These are phyloP conservation scores for Gavialis gangeticus DNA, from an alignment of 2,113 vertebrate genomes.

Conservation along the genomic window DNA sequence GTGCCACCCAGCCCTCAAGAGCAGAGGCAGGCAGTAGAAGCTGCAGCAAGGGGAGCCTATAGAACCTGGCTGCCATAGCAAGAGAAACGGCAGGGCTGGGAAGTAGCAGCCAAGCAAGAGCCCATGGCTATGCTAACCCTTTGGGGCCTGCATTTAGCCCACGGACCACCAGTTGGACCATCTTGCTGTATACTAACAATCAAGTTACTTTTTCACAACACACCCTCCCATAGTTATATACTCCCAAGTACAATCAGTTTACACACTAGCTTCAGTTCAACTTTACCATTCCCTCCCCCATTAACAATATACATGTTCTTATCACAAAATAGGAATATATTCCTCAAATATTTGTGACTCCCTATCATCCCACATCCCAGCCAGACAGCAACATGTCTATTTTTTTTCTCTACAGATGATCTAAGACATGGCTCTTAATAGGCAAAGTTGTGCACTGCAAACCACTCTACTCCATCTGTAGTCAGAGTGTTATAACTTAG, in stretches of 20 bases:
- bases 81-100: too few relatives aligned
- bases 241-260: too few relatives aligned
- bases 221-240: too few relatives aligned
- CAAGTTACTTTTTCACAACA: rapidly evolving
- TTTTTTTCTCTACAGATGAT: neutral
- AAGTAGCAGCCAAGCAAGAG: too few relatives aligned
- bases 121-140: too few relatives aligned
- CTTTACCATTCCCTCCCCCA: rapidly evolving
- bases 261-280: neutral
- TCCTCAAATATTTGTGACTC: neutral
- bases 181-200: too few relatives aligned
- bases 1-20: too few relatives aligned
- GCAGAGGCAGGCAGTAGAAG: too few relatives aligned
- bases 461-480: neutral
- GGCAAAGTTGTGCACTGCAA: neutral
- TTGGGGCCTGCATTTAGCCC: too few relatives aligned
- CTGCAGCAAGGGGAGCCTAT: too few relatives aligned
- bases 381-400: neutral
- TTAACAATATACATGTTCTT: rapidly evolving
- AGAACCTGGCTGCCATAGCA: too few relatives aligned
- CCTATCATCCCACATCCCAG: neutral
- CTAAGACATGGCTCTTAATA: neutral
- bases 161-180: too few relatives aligned
- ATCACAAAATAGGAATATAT: neutral
- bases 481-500: rapidly evolving